Evolutionary conservation across 2,888 invertebrate species (phyloP).

Genomic region (Clusia tigrina): DNA sequence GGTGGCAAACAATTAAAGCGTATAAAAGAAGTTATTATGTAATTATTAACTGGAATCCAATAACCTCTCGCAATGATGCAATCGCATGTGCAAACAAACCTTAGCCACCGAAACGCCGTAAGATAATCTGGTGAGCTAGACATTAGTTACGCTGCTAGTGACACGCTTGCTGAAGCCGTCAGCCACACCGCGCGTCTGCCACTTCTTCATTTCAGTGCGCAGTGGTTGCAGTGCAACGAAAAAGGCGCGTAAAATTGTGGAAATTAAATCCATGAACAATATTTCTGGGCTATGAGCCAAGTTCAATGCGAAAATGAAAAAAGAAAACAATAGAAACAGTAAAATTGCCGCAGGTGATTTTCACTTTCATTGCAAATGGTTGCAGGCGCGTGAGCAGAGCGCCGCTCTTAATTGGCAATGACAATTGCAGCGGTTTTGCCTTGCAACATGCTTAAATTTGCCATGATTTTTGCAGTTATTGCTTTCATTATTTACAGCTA

Average conservation of each 20-base stretch:
- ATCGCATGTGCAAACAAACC: neutral
- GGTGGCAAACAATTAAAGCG: neutral
- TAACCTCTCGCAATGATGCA: neutral
- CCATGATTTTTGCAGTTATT: too few relatives aligned
- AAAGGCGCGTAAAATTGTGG: neutral
- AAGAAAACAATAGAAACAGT: neutral
- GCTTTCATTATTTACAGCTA: too few relatives aligned
- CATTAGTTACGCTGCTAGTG: too few relatives aligned
- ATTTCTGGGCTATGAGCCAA: conserved; percentile 30
- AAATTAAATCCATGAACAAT: neutral
- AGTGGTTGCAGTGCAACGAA: neutral
- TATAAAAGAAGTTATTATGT: neutral
- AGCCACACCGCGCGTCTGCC: neutral
- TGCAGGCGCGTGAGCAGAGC: too few relatives aligned
- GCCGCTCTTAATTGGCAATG: too few relatives aligned
- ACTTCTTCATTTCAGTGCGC: neutral
- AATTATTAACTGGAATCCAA: neutral
- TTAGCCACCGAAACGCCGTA: too few relatives aligned
- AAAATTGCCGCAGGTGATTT: too few relatives aligned
- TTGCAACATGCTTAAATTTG: too few relatives aligned
- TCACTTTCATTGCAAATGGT: neutral
- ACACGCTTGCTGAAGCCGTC: too few relatives aligned
- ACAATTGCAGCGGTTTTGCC: too few relatives aligned
- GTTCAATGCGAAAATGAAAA: conserved; percentile 28
- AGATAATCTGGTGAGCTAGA: too few relatives aligned